A percentile compares a stretch with the other conserved stretches of the same genome.
Conservation (phyloP, 2,113 vertebrate genomes). For the Mionectes macconnelli region DNA sequence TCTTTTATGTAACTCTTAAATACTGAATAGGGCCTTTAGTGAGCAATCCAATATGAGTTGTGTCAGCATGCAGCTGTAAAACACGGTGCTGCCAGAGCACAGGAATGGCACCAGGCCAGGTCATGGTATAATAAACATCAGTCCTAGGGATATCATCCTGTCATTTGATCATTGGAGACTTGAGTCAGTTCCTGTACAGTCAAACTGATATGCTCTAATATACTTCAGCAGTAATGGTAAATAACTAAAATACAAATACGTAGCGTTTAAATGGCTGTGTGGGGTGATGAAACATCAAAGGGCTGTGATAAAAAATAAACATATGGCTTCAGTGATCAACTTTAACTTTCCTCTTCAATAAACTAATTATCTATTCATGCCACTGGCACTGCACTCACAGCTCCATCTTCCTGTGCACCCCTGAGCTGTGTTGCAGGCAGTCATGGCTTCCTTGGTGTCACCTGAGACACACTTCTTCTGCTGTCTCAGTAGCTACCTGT, state of each 20-base stretch:
- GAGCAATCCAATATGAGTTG: background rate
- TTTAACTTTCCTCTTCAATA: background rate
- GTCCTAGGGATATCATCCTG: background rate
- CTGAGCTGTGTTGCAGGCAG: background rate
- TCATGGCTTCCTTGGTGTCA: background rate
- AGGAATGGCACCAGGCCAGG: background rate
- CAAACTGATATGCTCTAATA: background rate
- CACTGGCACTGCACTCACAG: background rate
- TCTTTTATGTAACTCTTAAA: background rate
- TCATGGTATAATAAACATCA: accelerated
- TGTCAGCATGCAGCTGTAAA: background rate
- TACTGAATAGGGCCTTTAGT: background rate
- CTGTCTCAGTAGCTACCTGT: background rate
- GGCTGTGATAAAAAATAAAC: background rate
- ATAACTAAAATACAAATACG: background rate
- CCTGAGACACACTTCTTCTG: accelerated
- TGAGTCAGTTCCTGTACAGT: background rate
- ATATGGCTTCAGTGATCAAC: background rate
- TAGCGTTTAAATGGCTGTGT: background rate
- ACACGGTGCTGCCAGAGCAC: accelerated
- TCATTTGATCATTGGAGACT: background rate
- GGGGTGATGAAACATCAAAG: background rate
- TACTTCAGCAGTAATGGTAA: background rate
- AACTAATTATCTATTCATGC: background rate
- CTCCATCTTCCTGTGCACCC: background rate